A percentile compares a stretch with the other conserved stretches of the same genome.
These are phyloP conservation scores for Dicyrtomina minuta DNA, from an alignment of 2,888 invertebrate species.

Conservation along the genomic window DNA sequence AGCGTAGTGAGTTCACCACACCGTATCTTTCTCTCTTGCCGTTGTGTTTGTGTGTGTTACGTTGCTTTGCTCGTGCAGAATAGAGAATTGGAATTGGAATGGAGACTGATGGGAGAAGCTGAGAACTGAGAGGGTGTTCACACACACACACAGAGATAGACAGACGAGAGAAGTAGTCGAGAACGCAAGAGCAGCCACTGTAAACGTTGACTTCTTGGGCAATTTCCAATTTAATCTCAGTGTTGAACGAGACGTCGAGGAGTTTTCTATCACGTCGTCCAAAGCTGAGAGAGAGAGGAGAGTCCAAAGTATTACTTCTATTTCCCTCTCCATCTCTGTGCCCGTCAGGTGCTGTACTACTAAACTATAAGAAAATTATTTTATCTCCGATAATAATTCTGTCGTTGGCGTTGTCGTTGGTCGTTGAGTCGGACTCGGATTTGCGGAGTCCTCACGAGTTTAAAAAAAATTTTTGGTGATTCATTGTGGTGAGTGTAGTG, in stretches of 20 bases:
- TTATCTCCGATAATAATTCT: too few relatives aligned
- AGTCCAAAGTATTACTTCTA: background rate
- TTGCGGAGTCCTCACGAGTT: too few relatives aligned
- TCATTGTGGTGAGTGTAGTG: too few relatives aligned
- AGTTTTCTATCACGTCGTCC: background rate
- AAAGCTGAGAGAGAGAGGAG: background rate
- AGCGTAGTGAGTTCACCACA: too few relatives aligned
- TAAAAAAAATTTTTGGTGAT: too few relatives aligned
- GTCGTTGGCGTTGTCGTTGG: too few relatives aligned
- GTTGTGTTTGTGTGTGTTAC: too few relatives aligned
- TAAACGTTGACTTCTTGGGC: constrained; percentile 36
- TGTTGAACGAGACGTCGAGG: constrained; percentile 26
- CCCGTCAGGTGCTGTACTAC: background rate
- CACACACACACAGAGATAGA: background rate
- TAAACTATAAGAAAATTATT: too few relatives aligned
- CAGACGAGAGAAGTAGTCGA: background rate
- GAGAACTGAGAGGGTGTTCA: background rate
- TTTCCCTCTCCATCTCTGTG: background rate
- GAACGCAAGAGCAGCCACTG: constrained; percentile 7
- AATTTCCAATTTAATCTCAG: constrained; percentile 44
- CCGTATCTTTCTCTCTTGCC: too few relatives aligned
- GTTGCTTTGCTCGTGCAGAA: background rate
- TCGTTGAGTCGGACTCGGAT: too few relatives aligned
- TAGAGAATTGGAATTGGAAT: too few relatives aligned
- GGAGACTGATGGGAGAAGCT: background rate